These are phyloP conservation scores for Hydropsyche betteni DNA, from an alignment of 2,888 invertebrate species.

Conservation along the genomic window DNA sequence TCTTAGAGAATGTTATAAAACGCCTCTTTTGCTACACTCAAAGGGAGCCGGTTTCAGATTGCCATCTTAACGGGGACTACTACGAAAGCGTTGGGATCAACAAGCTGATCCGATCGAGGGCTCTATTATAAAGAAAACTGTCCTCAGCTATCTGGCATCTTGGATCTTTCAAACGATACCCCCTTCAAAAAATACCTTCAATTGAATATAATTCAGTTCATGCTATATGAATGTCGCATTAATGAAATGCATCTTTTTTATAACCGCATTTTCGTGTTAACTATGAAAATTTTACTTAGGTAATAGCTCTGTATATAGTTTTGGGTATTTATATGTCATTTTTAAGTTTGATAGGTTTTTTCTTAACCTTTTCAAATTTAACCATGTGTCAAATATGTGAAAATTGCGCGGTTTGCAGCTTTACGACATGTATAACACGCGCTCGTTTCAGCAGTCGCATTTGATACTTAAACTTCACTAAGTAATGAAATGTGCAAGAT, in stretches of 20 bases:
- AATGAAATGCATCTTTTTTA: too few species aligned
- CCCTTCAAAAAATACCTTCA: too few species aligned
- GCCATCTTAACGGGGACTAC: conserved; percentile 34
- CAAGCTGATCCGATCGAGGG: conserved; percentile 3
- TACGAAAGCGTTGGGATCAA: conserved; percentile 14
- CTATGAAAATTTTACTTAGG: too few species aligned
- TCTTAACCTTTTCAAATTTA: background rate
- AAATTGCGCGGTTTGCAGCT: background rate
- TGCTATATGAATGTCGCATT: too few species aligned
- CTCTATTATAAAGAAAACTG: too few species aligned
- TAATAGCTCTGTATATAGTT: too few species aligned
- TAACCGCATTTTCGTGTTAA: too few species aligned
- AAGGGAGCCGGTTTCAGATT: conserved; percentile 29
- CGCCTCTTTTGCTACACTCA: conserved; percentile 36
- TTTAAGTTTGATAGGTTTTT: too few species aligned
- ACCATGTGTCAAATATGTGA: background rate
- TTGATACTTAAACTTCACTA: conserved; percentile 48
- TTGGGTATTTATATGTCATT: too few species aligned
- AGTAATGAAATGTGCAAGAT: conserved; percentile 42
- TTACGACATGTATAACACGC: background rate
- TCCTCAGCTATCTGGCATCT: background rate
- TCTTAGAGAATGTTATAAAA: conserved; percentile 39
- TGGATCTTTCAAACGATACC: background rate
- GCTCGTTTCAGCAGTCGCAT: conserved; percentile 38
- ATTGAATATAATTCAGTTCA: too few species aligned